Conservation (phyloP, 2,888 invertebrate species). For the Drosophila silvestris region DNA sequence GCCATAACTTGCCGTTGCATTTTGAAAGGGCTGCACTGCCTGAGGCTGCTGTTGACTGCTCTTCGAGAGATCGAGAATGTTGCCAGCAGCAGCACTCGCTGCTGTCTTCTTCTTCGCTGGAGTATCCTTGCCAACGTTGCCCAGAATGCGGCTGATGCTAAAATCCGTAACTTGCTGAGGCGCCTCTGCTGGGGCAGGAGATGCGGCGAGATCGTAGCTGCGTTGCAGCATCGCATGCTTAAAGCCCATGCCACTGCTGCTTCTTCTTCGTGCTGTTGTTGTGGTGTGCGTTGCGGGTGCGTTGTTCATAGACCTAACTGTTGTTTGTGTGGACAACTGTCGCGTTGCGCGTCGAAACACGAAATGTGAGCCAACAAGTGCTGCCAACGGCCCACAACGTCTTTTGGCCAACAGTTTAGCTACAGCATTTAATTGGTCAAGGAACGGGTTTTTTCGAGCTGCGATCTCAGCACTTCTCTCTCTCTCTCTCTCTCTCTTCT, state of each 20-base stretch:
- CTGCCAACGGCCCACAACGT: slow-evolving; percentile 65
- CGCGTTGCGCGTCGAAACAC: slow-evolving; percentile 82
- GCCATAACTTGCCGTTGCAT: slow-evolving; percentile 22
- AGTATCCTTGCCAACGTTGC: slow-evolving; percentile 31
- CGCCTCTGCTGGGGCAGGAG: slow-evolving; percentile 44
- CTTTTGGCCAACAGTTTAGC: slow-evolving; percentile 46
- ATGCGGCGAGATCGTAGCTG: slow-evolving; percentile 76
- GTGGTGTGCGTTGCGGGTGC: slow-evolving; percentile 30
- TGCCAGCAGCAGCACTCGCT: slow-evolving; percentile 3
- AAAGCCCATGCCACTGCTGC: slow-evolving; percentile 74
- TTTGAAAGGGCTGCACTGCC: slow-evolving; percentile 5
- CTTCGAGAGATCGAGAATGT: slow-evolving; percentile 84
- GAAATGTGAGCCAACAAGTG: slow-evolving; percentile 75
- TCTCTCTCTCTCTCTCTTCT: background rate
- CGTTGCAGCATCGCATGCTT: slow-evolving; percentile 84
- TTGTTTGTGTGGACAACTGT: slow-evolving; percentile 65
- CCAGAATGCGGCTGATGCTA: slow-evolving; percentile 83
- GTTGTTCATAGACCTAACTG: slow-evolving; percentile 75
- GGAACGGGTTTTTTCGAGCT: slow-evolving; percentile 53
- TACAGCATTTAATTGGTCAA: slow-evolving; percentile 72
- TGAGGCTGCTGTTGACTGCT: slow-evolving; percentile 36
- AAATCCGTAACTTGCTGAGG: slow-evolving; percentile 83
- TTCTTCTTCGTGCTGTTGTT: background rate
- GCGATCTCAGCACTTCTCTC: slow-evolving; percentile 7
- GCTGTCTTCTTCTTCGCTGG: slow-evolving; percentile 32